Conservation (phyloP, 2,113 vertebrate genomes). For the Cyanoramphus novaezelandiae region DNA sequence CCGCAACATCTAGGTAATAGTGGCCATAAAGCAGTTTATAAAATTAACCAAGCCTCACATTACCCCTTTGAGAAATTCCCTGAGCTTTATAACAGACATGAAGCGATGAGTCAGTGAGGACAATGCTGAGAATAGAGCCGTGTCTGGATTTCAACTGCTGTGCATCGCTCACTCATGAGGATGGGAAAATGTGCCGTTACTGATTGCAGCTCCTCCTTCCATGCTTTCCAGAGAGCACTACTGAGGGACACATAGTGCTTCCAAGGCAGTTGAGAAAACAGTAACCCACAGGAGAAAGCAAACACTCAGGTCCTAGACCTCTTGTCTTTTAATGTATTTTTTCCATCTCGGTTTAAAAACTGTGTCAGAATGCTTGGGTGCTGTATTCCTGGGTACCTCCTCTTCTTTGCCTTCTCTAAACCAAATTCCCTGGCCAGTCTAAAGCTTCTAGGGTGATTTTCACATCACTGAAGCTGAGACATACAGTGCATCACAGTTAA, state of each 20-base stretch:
- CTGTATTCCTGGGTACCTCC: not conserved
- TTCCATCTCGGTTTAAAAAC: not conserved
- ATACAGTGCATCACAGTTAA: not conserved
- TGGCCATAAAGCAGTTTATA: not conserved
- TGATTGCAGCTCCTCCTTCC: not conserved
- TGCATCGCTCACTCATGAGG: not conserved
- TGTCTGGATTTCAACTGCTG: not conserved
- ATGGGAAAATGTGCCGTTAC: not conserved
- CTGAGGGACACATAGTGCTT: not conserved
- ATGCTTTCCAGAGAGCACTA: not conserved
- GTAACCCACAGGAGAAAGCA: not conserved
- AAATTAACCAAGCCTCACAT: not conserved
- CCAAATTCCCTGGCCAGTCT: not conserved
- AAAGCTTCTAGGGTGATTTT: not conserved
- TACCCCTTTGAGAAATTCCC: not conserved
- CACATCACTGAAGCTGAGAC: not conserved
- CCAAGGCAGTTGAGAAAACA: not conserved
- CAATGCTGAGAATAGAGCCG: not conserved
- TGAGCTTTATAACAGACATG: not conserved
- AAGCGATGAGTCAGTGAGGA: not conserved
- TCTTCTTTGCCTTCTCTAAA: not conserved
- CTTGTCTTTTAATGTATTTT: not conserved
- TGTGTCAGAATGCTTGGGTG: rapidly evolving
- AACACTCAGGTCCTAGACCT: not conserved
- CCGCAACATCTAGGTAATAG: not conserved